Evolutionary conservation across 2,888 invertebrate genomes (phyloP).

Genomic region (Cremastobaeus sp.): DNA sequence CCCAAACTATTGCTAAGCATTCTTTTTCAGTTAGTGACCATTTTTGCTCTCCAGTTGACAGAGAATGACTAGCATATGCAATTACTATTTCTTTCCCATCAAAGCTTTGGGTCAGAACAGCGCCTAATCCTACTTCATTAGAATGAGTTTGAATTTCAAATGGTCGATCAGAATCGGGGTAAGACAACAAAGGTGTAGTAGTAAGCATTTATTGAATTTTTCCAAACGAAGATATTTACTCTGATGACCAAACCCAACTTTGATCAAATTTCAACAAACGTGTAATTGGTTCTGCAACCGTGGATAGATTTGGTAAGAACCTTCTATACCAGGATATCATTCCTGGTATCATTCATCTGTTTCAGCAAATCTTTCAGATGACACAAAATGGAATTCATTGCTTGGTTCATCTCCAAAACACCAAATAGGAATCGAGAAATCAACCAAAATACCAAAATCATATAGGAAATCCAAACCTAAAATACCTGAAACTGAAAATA

Average conservation of each 20-base stretch:
- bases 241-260: not conserved
- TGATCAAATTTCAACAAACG: not conserved
- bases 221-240: not conserved
- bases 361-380: too few species aligned
- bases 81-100: not conserved
- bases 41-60: not conserved
- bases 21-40: constrained; percentile 10
- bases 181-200: not conserved
- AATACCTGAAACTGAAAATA: not conserved
- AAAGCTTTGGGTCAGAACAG: not conserved
- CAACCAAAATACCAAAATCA: not conserved
- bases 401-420: too few species aligned
- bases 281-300: not conserved
- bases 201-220: not conserved
- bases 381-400: too few species aligned
- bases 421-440: not conserved
- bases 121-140: constrained; percentile 3
- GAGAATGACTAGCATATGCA: constrained; percentile 1
- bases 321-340: constrained; percentile 1
- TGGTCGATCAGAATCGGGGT: constrained; percentile 4
- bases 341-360: too few species aligned
- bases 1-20: constrained; percentile 12
- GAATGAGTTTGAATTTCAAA: constrained; percentile 5
- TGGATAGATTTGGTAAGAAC: not conserved
- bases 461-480: constrained; percentile 3